These are phyloP conservation scores for Halichondria panicea DNA, from an alignment of 37 sponge, comb jelly and placozoan genomes.

Conservation along the genomic window DNA sequence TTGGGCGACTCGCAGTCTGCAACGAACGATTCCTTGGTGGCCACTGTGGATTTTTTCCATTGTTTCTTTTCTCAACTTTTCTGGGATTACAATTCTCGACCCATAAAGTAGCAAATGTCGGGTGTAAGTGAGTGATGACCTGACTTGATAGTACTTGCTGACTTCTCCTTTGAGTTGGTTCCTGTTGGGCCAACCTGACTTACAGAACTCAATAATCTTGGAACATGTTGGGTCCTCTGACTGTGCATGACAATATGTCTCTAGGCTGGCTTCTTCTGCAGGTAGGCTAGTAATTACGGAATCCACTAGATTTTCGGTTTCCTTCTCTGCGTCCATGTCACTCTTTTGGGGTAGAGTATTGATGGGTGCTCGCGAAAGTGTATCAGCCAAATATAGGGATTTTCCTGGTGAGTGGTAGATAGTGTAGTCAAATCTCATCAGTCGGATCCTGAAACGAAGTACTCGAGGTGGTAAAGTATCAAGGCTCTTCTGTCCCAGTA, in stretches of 20 bases:
- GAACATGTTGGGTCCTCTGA: slow-evolving; percentile 1
- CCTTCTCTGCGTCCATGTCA: too few species aligned
- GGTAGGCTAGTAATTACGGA: too few species aligned
- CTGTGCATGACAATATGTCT: too few species aligned
- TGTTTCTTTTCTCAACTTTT: neutral
- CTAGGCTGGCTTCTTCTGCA: too few species aligned
- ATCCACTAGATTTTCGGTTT: too few species aligned
- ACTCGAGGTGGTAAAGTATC: slow-evolving; percentile 13
- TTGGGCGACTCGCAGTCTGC: slow-evolving; percentile 18
- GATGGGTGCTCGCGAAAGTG: slow-evolving; percentile 13
- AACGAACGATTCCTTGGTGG: slow-evolving; percentile 39
- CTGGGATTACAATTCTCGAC: slow-evolving; percentile 25
- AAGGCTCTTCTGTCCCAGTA: slow-evolving; percentile 4
- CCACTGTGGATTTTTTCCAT: slow-evolving; percentile 15
- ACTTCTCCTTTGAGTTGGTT: neutral
- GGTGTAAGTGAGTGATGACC: neutral
- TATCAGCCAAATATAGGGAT: slow-evolving; percentile 14
- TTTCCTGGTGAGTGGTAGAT: slow-evolving; percentile 30
- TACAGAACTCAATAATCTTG: neutral
- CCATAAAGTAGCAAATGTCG: slow-evolving; percentile 9
- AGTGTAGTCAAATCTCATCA: slow-evolving; percentile 19
- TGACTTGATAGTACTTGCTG: slow-evolving; percentile 1
- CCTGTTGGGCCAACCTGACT: slow-evolving; percentile 43
- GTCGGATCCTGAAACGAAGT: slow-evolving; percentile 16
- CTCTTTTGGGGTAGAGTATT: too few species aligned